Base-by-base conservation (phyloP, 2,888 invertebrate species). In the Platycheirus albimanus region DNA sequence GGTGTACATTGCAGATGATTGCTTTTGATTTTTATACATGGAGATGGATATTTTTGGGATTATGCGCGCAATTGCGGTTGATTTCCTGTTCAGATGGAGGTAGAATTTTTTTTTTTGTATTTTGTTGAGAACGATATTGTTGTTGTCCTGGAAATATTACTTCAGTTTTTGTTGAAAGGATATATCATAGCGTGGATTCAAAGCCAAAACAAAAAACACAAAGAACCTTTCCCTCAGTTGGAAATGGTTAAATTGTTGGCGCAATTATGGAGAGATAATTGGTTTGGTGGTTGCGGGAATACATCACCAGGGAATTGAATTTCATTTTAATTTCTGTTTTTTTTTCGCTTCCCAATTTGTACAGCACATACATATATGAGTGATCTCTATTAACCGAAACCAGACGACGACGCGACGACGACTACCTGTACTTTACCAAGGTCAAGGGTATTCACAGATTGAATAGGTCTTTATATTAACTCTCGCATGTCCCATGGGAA, bases 1-100 rank as follows among this genome's bases (percentile, higher is more conserved):
- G 79, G 74, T 69, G 79, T 66, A 75, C 75, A 66, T 58, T 84
- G 64, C 75, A 84, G 84, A 84, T 79, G 79, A 84, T 79, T 78
- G 72, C 69, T 72, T 83, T 70, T 75, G 79, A 66, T 74, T 51
- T 69, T 74, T 41, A 47, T 58, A 54, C 30, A 67, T 69, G 43
- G 24, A 52, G 47, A 72, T 43, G 30, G 17, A 51, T 36, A 61
- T 43, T 51, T 33, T 69, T 30, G 45, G 49, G 45, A 70, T 64
- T 80, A 64, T 33, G 47, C 67, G 47, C 36, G 54, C 78, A 71
- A 84, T 63, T 78, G 67, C 51, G 63, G 67, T 83, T 75, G 72
- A 66, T 79, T 83, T 76, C 83, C 72, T 84, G 84, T 80, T 72
- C 36, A 64, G 69, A 52, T 67, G 38, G 52, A 66, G 20, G 47